Conservation (phyloP, 2,113 vertebrate genomes). For the Protobothrops flavoviridis region DNA sequence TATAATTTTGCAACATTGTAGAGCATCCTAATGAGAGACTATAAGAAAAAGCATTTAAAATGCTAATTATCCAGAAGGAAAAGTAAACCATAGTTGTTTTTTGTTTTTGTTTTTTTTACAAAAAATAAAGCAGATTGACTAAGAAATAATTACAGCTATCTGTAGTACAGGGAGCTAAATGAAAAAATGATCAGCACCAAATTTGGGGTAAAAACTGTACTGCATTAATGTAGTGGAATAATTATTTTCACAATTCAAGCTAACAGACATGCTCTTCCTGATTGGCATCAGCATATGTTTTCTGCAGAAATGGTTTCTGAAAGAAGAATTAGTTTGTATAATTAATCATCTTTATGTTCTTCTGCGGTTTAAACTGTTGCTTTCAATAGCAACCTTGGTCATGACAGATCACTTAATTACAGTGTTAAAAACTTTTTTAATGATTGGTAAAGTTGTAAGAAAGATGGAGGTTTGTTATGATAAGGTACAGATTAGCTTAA, state of each 20-base stretch:
- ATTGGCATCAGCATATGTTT: constrained; percentile 45
- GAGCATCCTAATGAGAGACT: neutral
- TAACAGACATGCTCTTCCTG: constrained; percentile 39
- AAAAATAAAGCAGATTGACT: constrained; percentile 30
- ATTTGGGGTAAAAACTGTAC: constrained; percentile 46
- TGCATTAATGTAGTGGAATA: constrained; percentile 29
- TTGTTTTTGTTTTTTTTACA: neutral
- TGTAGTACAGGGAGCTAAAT: constrained; percentile 24
- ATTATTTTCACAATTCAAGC: constrained; percentile 53
- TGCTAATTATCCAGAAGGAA: constrained; percentile 3
- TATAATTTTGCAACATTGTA: neutral
- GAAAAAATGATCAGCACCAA: constrained; percentile 36
- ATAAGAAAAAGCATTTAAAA: neutral
- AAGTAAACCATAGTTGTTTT: neutral
- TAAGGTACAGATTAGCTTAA: constrained; percentile 47
- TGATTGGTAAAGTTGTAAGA: constrained; percentile 59
- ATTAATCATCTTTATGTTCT: constrained; percentile 59
- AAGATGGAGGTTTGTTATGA: constrained; percentile 54
- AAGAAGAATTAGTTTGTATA: constrained; percentile 58
- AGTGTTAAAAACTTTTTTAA: constrained; percentile 58
- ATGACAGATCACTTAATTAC: constrained; percentile 64
- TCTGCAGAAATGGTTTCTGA: constrained; percentile 51
- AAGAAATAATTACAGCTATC: constrained; percentile 44
- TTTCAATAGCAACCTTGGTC: constrained; percentile 63
- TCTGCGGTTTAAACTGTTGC: constrained; percentile 64